Conservation (phyloP, 2,888 invertebrate species). For the Erpobdella octoculata region DNA sequence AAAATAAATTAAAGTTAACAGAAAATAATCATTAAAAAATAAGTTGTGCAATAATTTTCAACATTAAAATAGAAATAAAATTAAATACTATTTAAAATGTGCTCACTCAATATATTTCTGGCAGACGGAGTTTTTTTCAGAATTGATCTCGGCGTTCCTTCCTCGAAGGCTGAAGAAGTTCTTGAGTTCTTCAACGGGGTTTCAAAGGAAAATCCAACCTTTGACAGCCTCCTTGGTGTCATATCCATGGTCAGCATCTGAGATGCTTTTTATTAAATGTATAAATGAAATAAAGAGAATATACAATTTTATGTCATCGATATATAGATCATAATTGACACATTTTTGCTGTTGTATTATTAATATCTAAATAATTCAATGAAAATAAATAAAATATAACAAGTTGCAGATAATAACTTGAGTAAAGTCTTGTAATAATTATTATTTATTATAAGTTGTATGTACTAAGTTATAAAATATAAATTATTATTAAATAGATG, state of each 20-base stretch:
- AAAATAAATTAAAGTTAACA: too few species aligned
- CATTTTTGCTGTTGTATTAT: not conserved
- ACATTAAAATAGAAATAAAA: too few species aligned
- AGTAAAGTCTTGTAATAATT: too few species aligned
- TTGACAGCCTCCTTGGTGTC: not conserved
- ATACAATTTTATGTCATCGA: not conserved
- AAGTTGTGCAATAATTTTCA: too few species aligned
- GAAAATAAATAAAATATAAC: too few species aligned
- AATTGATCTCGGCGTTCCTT: slow-evolving; percentile 42
- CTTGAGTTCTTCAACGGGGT: not conserved
- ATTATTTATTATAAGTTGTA: too few species aligned
- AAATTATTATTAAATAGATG: too few species aligned
- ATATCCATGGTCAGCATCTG: slow-evolving; percentile 10
- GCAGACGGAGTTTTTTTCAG: slow-evolving; percentile 36
- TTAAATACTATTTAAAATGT: too few species aligned
- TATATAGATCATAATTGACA: not conserved
- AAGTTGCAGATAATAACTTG: too few species aligned
- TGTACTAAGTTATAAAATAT: too few species aligned
- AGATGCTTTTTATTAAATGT: not conserved
- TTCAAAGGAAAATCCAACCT: not conserved
- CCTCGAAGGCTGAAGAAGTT: not conserved
- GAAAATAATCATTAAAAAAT: too few species aligned
- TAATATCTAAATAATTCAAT: not conserved
- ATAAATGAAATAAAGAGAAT: not conserved
- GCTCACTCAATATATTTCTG: too few species aligned